These are phyloP conservation scores for Alethe castanea DNA, from an alignment of 2,113 vertebrate genomes.

Conservation along the genomic window DNA sequence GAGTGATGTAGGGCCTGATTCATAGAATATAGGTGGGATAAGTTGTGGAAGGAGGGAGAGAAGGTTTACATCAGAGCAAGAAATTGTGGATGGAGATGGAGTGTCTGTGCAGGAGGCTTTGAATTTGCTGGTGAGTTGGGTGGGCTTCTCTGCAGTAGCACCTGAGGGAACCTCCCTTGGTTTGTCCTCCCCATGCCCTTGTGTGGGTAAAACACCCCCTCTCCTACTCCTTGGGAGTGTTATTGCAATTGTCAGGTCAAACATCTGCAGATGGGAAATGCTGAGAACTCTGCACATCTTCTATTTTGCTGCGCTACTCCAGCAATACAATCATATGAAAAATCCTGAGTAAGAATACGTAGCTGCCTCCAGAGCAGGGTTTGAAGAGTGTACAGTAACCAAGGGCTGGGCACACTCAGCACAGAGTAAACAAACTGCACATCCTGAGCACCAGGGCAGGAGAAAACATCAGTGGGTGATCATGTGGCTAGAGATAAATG, in stretches of 20 bases:
- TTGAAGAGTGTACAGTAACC: not conserved
- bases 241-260: not conserved
- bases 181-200: not conserved
- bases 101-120: not conserved
- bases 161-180: not conserved
- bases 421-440: constrained; percentile 2
- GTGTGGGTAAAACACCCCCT: rapidly evolving
- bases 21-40: not conserved
- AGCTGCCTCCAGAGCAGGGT: not conserved
- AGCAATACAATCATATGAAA: not conserved
- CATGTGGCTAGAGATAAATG: not conserved
- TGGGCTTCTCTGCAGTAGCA: not conserved
- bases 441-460: not conserved
- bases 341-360: not conserved
- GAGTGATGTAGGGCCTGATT: not conserved
- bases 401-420: not conserved
- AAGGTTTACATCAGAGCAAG: not conserved
- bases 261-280: not conserved
- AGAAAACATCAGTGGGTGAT: not conserved
- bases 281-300: not conserved
- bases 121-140: not conserved
- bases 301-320: not conserved
- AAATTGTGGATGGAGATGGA: not conserved
- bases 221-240: not conserved
- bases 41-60: not conserved